A percentile compares a stretch with the other conserved stretches of the same genome.
These are phyloP conservation scores for Pycnonotus jocosus DNA, from an alignment of 2,113 vertebrate species.

Conservation along the genomic window DNA sequence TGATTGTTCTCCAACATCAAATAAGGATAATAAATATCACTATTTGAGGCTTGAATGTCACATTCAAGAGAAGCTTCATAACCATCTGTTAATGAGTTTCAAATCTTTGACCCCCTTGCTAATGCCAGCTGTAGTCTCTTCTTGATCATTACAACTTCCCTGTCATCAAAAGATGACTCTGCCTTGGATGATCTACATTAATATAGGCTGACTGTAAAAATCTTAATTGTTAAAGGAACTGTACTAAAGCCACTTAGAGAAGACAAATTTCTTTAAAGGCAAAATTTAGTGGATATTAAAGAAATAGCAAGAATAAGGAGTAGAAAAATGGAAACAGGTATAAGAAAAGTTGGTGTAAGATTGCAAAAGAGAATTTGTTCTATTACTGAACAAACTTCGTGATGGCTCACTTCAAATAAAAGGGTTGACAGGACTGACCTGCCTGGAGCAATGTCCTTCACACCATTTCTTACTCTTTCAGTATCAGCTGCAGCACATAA, in stretches of 20 bases:
- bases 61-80: slow-evolving; percentile 6
- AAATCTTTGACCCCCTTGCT: slow-evolving; percentile 4
- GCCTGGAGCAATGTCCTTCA: neutral
- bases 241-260: neutral
- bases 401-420: neutral
- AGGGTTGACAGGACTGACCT: neutral
- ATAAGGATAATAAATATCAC: slow-evolving; percentile 47
- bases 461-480: neutral
- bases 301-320: neutral
- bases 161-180: neutral
- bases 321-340: neutral
- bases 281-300: neutral
- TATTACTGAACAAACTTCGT: neutral
- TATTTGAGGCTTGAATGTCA: neutral
- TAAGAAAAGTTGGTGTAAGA: neutral
- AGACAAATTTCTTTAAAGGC: neutral
- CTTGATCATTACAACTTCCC: neutral
- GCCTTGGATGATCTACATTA: neutral
- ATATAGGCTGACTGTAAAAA: neutral
- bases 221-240: neutral
- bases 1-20: slow-evolving; percentile 22
- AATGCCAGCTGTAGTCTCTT: neutral
- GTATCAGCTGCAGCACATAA: neutral
- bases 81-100: slow-evolving; percentile 2
- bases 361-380: neutral